Evolutionary conservation across 2,888 invertebrate genomes (phyloP).

Genomic region (Quadriops clusia): DNA sequence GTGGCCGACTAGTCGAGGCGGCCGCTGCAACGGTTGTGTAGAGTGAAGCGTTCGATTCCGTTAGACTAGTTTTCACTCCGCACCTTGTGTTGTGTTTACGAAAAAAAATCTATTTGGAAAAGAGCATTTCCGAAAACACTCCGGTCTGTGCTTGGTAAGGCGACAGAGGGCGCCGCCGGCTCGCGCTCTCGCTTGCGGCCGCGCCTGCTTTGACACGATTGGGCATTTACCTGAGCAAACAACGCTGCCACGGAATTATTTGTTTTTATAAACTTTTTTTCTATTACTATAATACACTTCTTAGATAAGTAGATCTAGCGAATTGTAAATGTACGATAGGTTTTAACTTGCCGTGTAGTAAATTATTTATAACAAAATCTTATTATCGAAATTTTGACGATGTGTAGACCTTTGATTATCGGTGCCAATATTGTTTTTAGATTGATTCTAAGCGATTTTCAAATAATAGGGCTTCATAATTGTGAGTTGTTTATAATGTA

Average conservation of each 20-base stretch:
- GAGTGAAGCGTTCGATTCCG: constrained; percentile 29
- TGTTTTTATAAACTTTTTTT: constrained; percentile 14
- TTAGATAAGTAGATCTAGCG: constrained; percentile 12
- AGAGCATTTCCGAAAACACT: constrained; percentile 84
- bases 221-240: constrained; percentile 9
- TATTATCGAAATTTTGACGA: too few relatives aligned
- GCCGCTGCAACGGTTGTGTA: constrained; percentile 32
- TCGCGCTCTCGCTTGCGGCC: background rate
- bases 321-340: constrained; percentile 12
- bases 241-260: constrained; percentile 13
- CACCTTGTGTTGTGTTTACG: constrained; percentile 79
- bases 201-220: constrained; percentile 1
- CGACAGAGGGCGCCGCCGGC: too few relatives aligned
- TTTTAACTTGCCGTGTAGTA: constrained; percentile 14
- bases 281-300: constrained; percentile 12
- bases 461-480: too few relatives aligned
- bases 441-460: too few relatives aligned
- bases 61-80: constrained; percentile 36
- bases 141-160: constrained; percentile 40
- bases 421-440: too few relatives aligned
- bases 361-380: constrained; percentile 15
- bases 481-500: too few relatives aligned
- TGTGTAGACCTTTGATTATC: too few relatives aligned
- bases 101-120: constrained; percentile 68
- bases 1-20: constrained; percentile 11